Conservation (phyloP, 2,797 vertebrate genomes). For the Dendrocincla tyrannina region DNA sequence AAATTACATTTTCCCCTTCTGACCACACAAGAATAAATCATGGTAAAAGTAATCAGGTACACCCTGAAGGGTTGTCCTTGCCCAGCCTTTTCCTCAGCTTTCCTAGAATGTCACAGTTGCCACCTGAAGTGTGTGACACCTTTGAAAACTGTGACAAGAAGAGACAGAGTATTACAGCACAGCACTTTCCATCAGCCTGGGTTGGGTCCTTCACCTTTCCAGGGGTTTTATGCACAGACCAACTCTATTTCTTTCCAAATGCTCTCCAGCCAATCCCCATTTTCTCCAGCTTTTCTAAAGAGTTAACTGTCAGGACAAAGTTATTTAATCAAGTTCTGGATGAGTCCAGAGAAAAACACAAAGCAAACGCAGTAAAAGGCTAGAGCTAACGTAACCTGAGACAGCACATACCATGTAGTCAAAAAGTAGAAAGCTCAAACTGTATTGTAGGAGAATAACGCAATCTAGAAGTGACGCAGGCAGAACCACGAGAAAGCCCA, state of each 20-base stretch:
- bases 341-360: background rate
- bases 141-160: background rate
- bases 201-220: background rate
- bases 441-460: background rate
- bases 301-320: background rate
- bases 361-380: background rate
- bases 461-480: background rate
- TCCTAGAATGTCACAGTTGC: background rate
- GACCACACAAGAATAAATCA: background rate
- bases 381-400: background rate
- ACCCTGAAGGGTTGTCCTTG: background rate
- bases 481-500: background rate
- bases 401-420: background rate
- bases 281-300: background rate
- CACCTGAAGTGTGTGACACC: rapidly evolving
- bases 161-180: background rate
- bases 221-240: background rate
- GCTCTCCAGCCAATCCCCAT: background rate
- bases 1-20: background rate
- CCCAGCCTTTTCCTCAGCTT: background rate
- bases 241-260: background rate
- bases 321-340: background rate
- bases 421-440: background rate
- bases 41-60: background rate
- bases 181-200: background rate